These are phyloP conservation scores for Micrasema longulum DNA, from an alignment of 1,140 invertebrate genomes.

Conservation along the genomic window DNA sequence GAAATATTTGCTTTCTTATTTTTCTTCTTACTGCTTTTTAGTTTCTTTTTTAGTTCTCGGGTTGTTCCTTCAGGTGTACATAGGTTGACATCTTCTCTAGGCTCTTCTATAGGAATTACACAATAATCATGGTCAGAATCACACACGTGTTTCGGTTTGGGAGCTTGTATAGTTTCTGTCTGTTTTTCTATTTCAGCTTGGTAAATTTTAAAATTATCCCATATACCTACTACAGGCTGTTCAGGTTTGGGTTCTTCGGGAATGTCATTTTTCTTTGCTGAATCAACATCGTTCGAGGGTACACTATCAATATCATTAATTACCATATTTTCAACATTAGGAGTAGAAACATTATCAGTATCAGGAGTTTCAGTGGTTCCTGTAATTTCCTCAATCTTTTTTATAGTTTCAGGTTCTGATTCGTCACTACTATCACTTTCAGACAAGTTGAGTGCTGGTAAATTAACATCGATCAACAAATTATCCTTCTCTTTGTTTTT, in stretches of 20 bases:
- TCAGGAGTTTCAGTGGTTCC: neutral
- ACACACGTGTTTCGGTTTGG: constrained; percentile 68
- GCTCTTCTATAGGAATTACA: constrained; percentile 62
- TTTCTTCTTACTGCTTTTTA: constrained; percentile 63
- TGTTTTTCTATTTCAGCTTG: constrained; percentile 69
- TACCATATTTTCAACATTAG: constrained; percentile 54
- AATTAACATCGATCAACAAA: constrained; percentile 70
- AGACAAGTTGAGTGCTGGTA: constrained; percentile 84
- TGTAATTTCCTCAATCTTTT: constrained; percentile 32
- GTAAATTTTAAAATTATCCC: constrained; percentile 84
- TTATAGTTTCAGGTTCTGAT: constrained; percentile 71
- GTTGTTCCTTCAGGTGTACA: constrained; percentile 51
- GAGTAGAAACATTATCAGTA: constrained; percentile 27
- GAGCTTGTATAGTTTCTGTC: constrained; percentile 63
- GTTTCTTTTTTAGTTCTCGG: constrained; percentile 65
- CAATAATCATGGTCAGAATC: constrained; percentile 78
- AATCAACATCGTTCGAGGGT: neutral
- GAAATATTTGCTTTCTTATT: constrained; percentile 59
- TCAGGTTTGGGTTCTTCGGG: constrained; percentile 57
- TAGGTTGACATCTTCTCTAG: constrained; percentile 12
- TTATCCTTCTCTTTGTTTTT: constrained; percentile 74
- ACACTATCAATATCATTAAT: constrained; percentile 24
- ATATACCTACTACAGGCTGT: constrained; percentile 74
- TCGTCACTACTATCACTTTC: constrained; percentile 84
- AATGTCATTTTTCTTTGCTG: neutral